phyloP scores from a whole-genome alignment of 2,797 vertebrate species.

The Sebastes vulpes region DNA sequence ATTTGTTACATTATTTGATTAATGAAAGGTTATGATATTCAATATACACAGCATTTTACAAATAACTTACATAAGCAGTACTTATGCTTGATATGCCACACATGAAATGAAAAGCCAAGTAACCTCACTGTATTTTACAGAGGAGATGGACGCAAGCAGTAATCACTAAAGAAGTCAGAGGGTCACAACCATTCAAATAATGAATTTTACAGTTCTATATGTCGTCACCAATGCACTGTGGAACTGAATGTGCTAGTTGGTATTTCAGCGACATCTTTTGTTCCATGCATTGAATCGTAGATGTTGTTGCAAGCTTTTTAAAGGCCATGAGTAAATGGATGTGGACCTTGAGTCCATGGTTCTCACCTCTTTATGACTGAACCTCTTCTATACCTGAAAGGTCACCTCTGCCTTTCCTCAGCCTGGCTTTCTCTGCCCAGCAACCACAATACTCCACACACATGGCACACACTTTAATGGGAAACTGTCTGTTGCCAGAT shows the following conservation, averaged over 20 bases:
- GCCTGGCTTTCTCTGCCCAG: background rate
- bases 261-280: conserved; percentile 20
- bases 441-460: background rate
- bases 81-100: background rate
- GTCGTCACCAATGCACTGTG: background rate
- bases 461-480: background rate
- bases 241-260: background rate
- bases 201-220: conserved; percentile 8
- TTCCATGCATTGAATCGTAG: conserved; percentile 28
- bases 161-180: background rate
- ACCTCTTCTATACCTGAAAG: conserved; percentile 51
- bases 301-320: conserved; percentile 22
- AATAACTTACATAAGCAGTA: background rate
- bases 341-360: conserved; percentile 32
- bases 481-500: background rate
- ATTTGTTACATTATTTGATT: no score
- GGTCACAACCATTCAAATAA: background rate
- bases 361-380: conserved; percentile 46
- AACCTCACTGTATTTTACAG: background rate
- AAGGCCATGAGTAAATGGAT: conserved; percentile 64
- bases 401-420: conserved; percentile 45
- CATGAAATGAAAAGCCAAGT: background rate
- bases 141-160: background rate
- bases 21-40: background rate
- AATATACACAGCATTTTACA: background rate